Conservation (phyloP, 1,140 invertebrate species). For the Calephelis virginiensis region DNA sequence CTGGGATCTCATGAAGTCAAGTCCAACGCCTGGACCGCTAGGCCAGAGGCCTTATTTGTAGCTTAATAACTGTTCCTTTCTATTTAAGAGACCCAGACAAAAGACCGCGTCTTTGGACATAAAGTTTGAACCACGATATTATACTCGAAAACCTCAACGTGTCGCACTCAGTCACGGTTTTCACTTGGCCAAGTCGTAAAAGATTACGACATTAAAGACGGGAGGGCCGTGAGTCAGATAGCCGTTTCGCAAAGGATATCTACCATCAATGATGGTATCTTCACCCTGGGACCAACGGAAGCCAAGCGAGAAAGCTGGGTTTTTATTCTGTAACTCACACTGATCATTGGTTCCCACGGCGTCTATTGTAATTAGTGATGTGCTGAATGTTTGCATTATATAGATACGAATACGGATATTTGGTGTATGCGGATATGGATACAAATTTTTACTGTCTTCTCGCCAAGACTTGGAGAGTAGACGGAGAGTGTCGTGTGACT, state of each 20-base stretch:
- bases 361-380: conserved; percentile 6
- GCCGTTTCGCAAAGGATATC: conserved; percentile 49
- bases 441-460: too few relatives aligned
- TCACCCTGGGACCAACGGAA: conserved; percentile 47
- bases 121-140: background rate
- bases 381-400: background rate
- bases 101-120: too few relatives aligned
- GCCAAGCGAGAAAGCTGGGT: conserved; percentile 64
- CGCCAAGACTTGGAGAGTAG: too few relatives aligned
- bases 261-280: conserved; percentile 58
- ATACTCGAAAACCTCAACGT: conserved; percentile 9
- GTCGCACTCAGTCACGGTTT: conserved; percentile 17
- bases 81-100: too few relatives aligned
- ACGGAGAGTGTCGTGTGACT: too few relatives aligned
- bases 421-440: too few relatives aligned
- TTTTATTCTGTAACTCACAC: conserved; percentile 61
- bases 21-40: too few relatives aligned
- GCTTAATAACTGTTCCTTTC: too few relatives aligned
- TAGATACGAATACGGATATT: too few relatives aligned
- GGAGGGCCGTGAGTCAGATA: conserved; percentile 49
- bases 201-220: conserved; percentile 18
- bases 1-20: too few relatives aligned
- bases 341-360: conserved; percentile 51
- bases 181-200: conserved; percentile 14
- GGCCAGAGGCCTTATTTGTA: too few relatives aligned